A percentile compares a stretch with the other conserved stretches of the same genome.
Evolutionary conservation across 1,140 invertebrate genomes (phyloP).

Genomic region (Rhopalosiphum padi): DNA sequence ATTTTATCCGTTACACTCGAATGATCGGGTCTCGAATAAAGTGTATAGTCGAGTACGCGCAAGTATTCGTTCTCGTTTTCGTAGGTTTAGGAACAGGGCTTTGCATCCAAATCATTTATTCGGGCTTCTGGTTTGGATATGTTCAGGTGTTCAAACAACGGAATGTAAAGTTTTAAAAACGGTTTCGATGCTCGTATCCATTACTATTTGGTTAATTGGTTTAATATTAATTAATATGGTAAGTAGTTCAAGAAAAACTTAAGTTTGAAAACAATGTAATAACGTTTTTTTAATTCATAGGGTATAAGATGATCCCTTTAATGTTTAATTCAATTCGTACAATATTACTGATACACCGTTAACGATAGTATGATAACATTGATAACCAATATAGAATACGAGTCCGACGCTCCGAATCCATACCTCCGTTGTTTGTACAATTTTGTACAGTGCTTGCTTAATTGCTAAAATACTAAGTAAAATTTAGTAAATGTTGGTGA

Average conservation of each 20-base stretch:
- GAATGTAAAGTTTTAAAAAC: neutral
- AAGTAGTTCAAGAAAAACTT: neutral
- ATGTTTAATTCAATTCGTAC: neutral
- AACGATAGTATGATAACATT: neutral
- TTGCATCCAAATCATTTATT: neutral
- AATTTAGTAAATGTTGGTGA: neutral
- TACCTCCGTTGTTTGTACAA: neutral
- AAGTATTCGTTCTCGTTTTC: neutral
- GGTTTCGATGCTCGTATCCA: neutral
- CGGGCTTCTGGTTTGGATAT: neutral
- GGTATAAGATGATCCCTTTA: neutral
- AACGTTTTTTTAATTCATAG: neutral
- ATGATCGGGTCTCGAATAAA: neutral
- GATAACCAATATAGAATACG: neutral
- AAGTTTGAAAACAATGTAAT: neutral
- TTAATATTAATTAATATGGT: neutral
- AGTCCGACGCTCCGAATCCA: neutral
- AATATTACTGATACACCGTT: neutral
- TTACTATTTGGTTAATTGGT: neutral
- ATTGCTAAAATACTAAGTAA: neutral
- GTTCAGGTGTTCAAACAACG: neutral
- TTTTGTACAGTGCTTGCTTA: neutral
- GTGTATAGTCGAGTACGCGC: too few relatives aligned
- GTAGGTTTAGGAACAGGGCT: neutral
- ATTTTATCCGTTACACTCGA: neutral